Evolutionary conservation across 23 tunicate genomes (phyloP).

Genomic region (Styela clava): DNA sequence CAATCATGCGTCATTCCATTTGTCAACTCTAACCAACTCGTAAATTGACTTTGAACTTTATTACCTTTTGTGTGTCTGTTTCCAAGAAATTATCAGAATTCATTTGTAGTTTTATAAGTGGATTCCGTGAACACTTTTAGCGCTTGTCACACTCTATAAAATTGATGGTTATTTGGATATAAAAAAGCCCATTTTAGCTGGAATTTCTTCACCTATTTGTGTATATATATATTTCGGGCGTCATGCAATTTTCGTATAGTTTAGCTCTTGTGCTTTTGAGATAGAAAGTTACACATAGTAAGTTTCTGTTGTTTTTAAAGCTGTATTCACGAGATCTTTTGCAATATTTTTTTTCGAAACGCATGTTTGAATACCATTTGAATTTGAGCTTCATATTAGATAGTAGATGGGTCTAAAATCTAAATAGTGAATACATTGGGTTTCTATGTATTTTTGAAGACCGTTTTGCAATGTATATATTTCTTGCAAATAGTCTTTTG

Average conservation of each 20-base stretch:
- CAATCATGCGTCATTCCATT: not conserved
- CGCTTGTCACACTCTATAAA: not conserved
- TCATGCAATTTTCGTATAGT: not conserved
- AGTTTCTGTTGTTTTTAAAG: no score
- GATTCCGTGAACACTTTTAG: not conserved
- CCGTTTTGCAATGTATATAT: no score
- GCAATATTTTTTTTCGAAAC: no score
- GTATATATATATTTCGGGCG: not conserved
- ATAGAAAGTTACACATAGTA: not conserved
- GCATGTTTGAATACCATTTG: no score
- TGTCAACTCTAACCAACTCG: not conserved
- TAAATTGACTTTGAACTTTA: not conserved
- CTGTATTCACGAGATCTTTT: no score
- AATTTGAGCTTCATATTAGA: no score
- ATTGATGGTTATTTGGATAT: no score
- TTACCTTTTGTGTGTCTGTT: no score
- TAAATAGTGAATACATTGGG: not conserved
- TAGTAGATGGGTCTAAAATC: not conserved
- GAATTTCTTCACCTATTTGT: not conserved
- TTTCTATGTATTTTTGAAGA: no score
- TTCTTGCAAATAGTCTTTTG: no score
- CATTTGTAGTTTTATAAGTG: not conserved
- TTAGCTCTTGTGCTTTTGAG: not conserved
- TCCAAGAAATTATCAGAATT: no score
- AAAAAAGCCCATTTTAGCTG: not conserved